Evolutionary conservation across 2,113 vertebrate genomes (phyloP), one percentile per base, ranked within the genome.

Genomic region (Empidonax traillii): DNA sequence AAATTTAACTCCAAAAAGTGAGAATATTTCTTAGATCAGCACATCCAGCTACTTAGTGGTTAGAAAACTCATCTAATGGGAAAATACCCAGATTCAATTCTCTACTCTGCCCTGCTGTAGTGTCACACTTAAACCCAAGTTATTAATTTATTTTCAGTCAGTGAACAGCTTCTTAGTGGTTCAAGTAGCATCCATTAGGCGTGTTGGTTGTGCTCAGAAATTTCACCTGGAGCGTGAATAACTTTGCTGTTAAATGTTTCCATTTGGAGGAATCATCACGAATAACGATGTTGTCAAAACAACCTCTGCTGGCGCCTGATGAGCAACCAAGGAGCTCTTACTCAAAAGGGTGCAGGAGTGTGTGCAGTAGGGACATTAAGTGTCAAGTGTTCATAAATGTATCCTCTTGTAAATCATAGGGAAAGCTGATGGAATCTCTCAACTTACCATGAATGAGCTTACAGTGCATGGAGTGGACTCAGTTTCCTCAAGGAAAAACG

Each of bases 231-330:
- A 59, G 52, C 0, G 0, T 51, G 49, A 82, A 55, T 31, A 47
- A 75, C 17, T 94, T 78, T 68, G 35, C 81, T 52, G 56, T 89
- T 39, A 89, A 94, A 82, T 9, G 41, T 69, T 93, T 83, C 79
- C 30, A 6, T 83, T 88, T 58, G 46, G 51, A 61, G 59, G 46
- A 86, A 55, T 78, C 61, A 41, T 93, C 10, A 14, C 44, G 72
- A 87, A 91, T 61, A 66, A 47, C n/a, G 55, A 2, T 69, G 79
- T 87, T 91, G 78, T 87, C 87, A 94, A 80, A 89, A 91, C 91
- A 95, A 52, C 44, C 85, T 85, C 95, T 75, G 85, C 82, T 68
- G 79, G 74, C 0, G 2, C 51, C 90, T 90, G 75, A 83, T 0
- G 1, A 76, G 79, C 3, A 1, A 75, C 81, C 73, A 28, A 78